Evolutionary conservation across 2,888 invertebrate genomes (phyloP).

Genomic region (Morpho helenor): DNA sequence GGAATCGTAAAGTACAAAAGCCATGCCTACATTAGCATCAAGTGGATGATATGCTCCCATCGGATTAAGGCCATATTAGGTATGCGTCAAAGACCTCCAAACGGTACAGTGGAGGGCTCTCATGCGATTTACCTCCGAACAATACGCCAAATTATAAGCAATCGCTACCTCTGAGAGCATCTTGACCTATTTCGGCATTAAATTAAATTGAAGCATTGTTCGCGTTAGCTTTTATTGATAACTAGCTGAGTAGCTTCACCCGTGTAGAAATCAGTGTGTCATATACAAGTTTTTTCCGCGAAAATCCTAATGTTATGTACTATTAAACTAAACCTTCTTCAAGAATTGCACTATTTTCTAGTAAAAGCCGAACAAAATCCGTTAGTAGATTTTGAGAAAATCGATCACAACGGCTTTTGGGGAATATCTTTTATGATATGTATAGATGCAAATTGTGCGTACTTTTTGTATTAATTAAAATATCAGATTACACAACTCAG

Average conservation of each 20-base stretch:
- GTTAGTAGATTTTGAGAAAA: too few species aligned
- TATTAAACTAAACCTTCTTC: too few species aligned
- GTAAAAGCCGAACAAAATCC: too few species aligned
- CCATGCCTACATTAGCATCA: slow-evolving; percentile 57
- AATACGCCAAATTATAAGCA: slow-evolving; percentile 68
- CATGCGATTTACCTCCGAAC: slow-evolving; percentile 57
- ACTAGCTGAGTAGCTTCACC: neutral
- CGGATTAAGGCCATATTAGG: slow-evolving; percentile 70
- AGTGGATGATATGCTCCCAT: slow-evolving; percentile 71
- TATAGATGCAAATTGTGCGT: too few species aligned
- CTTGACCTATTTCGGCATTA: slow-evolving; percentile 69
- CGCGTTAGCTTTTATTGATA: neutral
- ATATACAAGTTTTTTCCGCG: too few species aligned
- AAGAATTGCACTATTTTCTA: too few species aligned
- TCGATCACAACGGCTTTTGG: too few species aligned
- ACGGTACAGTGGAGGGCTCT: slow-evolving; percentile 53
- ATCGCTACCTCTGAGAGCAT: slow-evolving; percentile 57
- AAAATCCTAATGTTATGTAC: too few species aligned
- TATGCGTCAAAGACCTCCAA: slow-evolving; percentile 71
- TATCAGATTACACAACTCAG: too few species aligned
- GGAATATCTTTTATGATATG: too few species aligned
- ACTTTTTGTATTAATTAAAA: too few species aligned
- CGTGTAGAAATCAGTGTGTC: too few species aligned
- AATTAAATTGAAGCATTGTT: slow-evolving; percentile 35
- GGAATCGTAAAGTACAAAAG: slow-evolving; percentile 56